Conservation (phyloP, 2,888 invertebrate species). For the Callyntrura sp. region DNA sequence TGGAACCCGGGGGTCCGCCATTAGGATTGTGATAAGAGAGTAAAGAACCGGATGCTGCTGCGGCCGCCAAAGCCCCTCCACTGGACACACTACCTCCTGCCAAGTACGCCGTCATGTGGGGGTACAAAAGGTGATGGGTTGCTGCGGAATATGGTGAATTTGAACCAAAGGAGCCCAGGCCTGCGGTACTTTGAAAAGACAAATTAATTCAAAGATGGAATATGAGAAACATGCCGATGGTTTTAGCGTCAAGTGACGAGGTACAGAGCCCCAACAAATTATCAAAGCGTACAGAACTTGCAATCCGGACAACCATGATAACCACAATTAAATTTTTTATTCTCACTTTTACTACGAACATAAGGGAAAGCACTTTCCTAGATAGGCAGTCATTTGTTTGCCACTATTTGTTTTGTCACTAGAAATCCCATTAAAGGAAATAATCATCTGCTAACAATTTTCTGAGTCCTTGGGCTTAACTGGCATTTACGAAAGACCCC, state of each 20-base stretch:
- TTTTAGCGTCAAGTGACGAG: not conserved
- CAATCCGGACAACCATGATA: not conserved
- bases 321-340: not conserved
- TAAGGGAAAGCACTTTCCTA: not conserved
- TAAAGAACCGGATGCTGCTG: conserved; percentile 79
- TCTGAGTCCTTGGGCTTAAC: conserved; percentile 28
- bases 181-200: conserved; percentile 74
- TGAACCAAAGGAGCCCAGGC: conserved; percentile 83
- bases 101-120: conserved; percentile 84
- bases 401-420: not conserved
- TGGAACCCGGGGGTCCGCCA: conserved; percentile 80
- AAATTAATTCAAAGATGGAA: conserved; percentile 2
- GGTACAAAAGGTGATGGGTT: conserved; percentile 83
- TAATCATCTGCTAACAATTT: not conserved
- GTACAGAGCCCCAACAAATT: not conserved
- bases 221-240: conserved; percentile 1
- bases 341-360: not conserved
- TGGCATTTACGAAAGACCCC: conserved; percentile 11
- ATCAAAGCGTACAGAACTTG: too few relatives aligned
- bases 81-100: conserved; percentile 82
- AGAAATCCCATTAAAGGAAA: not conserved
- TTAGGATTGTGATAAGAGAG: conserved; percentile 82
- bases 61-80: conserved; percentile 79
- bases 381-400: not conserved
- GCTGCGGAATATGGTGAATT: conserved; percentile 83